Base-by-base conservation (phyloP, 2,797 vertebrate species). In the Coracias cyanogaster region DNA sequence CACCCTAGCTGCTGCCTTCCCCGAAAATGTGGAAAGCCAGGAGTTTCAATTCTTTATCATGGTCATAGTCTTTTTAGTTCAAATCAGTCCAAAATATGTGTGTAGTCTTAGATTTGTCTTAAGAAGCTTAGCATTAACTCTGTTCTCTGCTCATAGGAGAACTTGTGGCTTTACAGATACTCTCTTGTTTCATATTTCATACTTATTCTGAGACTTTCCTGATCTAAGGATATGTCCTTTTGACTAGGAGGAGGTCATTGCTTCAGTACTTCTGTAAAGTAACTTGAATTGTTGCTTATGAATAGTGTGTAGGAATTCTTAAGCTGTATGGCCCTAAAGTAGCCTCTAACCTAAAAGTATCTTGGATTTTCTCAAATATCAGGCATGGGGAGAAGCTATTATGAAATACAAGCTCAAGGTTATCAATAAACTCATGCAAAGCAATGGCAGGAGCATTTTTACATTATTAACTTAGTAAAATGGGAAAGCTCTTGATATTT, bases 401-500 rank as follows among this genome's bases (percentile, higher is more conserved):
- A 6, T 25, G 24, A 64, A 81, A 6, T 31, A 39, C 7, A 84
- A 20, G 15, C 39, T 77, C 10, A 14, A 9, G 12, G 3, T 2
- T 64, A 9, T 82, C 67, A 31, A 17, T 65, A n/a, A 85, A 46
- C 4, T 31, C 3, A 3, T 52, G 22, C n/a, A 45, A 73, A 90
- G 66, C 39, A 65, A 29, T 20, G 9, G 15, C 7, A 54, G 3
- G 21, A n/a, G 1, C 0, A 10, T n/a, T 82, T 45, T 51, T 79
- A 14, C 5, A 4, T 33, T 71, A 19, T 37, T 45, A 48, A 0
- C 10, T 12, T 81, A 0, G 9, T 51, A 33, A 77, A 85, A 65
- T 20, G 8, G 51, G 7, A 67, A 57, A 66, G 20, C 0, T 0
- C 21, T 18, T 57, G 10, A 9, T 0, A 4, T 26, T 10, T 52